Conservation (phyloP, 2,797 vertebrate genomes). For the Sciaenops ocellatus region DNA sequence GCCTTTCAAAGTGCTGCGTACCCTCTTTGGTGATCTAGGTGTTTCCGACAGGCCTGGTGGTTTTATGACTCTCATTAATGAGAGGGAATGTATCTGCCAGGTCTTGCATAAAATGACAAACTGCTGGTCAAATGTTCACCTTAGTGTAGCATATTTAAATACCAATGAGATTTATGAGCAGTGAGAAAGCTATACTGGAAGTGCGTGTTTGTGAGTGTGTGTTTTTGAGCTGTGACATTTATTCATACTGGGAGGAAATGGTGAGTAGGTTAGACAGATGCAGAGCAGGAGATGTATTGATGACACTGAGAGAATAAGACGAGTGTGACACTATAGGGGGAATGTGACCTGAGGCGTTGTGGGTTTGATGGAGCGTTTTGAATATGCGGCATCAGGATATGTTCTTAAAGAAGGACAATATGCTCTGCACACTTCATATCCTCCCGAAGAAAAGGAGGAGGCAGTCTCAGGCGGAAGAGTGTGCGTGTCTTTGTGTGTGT, state of each 20-base stretch:
- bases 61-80: constrained; percentile 61
- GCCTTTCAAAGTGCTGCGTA: constrained; percentile 54
- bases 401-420: constrained; percentile 13
- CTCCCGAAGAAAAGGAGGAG: not conserved
- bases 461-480: not conserved
- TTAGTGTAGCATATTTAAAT: constrained; percentile 48
- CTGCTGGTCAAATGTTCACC: constrained; percentile 34
- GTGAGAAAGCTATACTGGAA: constrained; percentile 6
- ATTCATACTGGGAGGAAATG: not conserved
- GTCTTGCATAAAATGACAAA: constrained; percentile 55
- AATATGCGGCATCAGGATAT: not conserved
- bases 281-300: constrained; percentile 5
- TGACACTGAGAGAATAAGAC: constrained; percentile 17
- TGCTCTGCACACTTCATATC: constrained; percentile 20
- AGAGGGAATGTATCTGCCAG: constrained; percentile 43
- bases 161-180: constrained; percentile 40
- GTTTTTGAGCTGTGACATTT: constrained; percentile 6
- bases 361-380: constrained; percentile 28
- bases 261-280: not conserved
- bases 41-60: constrained; percentile 29
- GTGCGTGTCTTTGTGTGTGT: not conserved
- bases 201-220: not conserved
- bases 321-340: not conserved
- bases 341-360: constrained; percentile 8
- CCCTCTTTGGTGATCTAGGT: constrained; percentile 32